Percentiles rank a stretch among this genome's conserved stretches.
Evolutionary conservation across 2,888 invertebrate species (phyloP).

Genomic region (Piscicola geometra): DNA sequence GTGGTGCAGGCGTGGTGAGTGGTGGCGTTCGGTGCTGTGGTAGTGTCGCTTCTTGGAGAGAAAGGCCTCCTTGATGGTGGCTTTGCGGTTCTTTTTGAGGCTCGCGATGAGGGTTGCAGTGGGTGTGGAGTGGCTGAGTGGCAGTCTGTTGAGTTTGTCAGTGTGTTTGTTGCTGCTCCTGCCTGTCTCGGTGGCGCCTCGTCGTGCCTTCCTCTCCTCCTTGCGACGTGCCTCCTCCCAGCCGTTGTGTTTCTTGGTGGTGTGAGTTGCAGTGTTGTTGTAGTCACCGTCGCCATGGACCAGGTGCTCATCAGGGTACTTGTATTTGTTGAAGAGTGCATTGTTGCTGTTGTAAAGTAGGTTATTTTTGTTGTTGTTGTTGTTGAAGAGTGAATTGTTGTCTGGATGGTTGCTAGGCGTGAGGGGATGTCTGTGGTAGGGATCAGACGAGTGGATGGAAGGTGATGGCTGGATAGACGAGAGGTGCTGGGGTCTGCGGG

Average conservation of each 20-base stretch:
- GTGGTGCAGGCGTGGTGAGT: no score
- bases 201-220: background rate
- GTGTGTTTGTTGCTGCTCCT: no score
- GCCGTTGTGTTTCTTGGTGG: background rate
- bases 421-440: background rate
- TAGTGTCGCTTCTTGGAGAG: constrained; percentile 21
- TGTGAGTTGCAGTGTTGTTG: background rate
- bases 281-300: background rate
- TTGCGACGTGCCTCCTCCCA: background rate
- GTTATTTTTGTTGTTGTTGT: background rate
- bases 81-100: constrained; percentile 19
- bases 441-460: background rate
- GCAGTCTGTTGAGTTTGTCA: background rate
- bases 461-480: background rate
- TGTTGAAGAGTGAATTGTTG: no score
- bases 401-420: background rate
- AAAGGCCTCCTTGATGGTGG: constrained; percentile 32
- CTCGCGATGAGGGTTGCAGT: background rate
- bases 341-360: background rate
- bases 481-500: background rate
- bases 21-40: background rate
- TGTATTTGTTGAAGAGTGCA: background rate
- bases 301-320: background rate
- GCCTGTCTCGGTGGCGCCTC: no score
- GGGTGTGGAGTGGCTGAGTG: background rate